Evolutionary conservation across 2,113 vertebrate species (phyloP), one percentile per base, ranked within the genome.

Genomic region (Zapornia atra): DNA sequence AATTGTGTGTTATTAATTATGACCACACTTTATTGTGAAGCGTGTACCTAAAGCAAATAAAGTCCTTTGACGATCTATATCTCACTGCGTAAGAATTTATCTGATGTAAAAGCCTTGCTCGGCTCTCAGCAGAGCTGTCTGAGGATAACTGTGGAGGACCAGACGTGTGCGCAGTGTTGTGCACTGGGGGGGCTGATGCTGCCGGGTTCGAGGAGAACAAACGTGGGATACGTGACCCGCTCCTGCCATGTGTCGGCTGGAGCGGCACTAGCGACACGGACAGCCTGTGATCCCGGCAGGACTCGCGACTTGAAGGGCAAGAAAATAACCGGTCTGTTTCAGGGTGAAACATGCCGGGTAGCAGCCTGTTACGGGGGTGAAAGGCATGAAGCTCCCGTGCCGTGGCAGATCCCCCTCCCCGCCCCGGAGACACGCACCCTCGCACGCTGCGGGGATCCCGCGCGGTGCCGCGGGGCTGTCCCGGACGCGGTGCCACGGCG

Each of bases 381-480:
- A 36, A 53, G 5, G 26, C n/a, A 0, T 1, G 28, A 15, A 28
- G 14, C 10, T 7, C 11, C 53, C 11, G 29, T 1, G 46, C 22
- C 29, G 34, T 21, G 50, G 22, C 78, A 3, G 68, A 9, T 6
- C 11, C 33, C 34, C 17, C 3, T 21, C 50, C 14, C 51, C 51
- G 25, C 51, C 44, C 3, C 12, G 16, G 36, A 21, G 65, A 13
- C 33, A 36, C 12, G 9, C 10, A 36, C 34, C 24, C 14, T 36
- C 40, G n/a, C 42, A 8, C 18, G 51, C 81, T 6, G 70, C 15
- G 54, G 44, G 57, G 77, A 6, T 36, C 15, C 50, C 21, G 34
- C 68, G n/a, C 13, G 22, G 42, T 44, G n/a, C 65, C 4, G 61
- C 59, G 15, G 38, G 42, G 42, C 42, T 14, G 42, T 15, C 6